These are phyloP conservation scores for Stegana nigrithorax DNA, from an alignment of 2,888 invertebrate species.

Conservation along the genomic window DNA sequence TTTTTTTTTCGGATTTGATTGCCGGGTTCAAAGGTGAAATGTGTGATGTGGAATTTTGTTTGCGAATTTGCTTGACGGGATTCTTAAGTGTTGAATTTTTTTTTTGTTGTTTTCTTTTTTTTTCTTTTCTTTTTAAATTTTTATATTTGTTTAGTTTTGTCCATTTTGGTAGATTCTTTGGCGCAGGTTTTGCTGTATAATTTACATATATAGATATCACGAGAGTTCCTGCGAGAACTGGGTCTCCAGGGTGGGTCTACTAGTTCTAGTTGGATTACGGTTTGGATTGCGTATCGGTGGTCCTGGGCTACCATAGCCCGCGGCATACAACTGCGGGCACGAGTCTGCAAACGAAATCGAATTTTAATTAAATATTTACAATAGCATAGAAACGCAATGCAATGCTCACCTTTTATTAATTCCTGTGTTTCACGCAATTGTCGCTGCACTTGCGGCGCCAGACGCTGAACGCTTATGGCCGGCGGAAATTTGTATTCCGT, in stretches of 20 bases:
- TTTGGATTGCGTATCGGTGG: constrained; percentile 68
- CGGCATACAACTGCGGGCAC: constrained; percentile 68
- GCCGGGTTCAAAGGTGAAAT: constrained; percentile 1
- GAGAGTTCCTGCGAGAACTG: constrained; percentile 70
- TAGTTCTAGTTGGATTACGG: constrained; percentile 64
- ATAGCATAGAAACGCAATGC: neutral
- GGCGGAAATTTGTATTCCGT: constrained; percentile 69
- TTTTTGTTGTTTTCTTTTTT: constrained; percentile 22
- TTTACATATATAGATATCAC: constrained; percentile 69
- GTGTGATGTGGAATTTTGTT: constrained; percentile 16
- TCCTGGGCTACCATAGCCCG: constrained; percentile 68
- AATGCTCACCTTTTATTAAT: constrained; percentile 64
- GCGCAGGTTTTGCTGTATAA: constrained; percentile 45
- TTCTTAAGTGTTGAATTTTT: constrained; percentile 7
- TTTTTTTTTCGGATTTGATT: constrained; percentile 31
- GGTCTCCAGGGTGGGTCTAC: constrained; percentile 69
- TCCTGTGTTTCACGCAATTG: constrained; percentile 69
- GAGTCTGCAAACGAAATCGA: constrained; percentile 48
- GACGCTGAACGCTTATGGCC: constrained; percentile 68
- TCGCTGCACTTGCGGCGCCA: constrained; percentile 69
- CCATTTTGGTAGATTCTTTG: constrained; percentile 21
- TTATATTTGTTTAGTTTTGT: constrained; percentile 27
- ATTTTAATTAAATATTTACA: neutral
- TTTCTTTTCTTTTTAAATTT: constrained; percentile 31
- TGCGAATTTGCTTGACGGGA: constrained; percentile 14